Evolutionary conservation across 2,888 invertebrate species (phyloP).

Genomic region (Campopleginae sp.): DNA sequence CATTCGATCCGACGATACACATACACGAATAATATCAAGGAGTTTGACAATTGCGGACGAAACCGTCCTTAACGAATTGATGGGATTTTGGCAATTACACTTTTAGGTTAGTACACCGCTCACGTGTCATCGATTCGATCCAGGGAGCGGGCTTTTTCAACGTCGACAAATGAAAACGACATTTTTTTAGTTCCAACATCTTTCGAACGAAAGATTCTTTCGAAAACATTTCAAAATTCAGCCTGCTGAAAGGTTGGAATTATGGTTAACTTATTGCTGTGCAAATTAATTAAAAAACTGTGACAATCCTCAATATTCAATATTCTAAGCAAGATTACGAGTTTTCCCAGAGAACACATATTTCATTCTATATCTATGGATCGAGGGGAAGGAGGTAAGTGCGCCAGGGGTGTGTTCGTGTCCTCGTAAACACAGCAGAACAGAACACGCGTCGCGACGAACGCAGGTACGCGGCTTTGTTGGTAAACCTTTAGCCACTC

Average conservation of each 20-base stretch:
- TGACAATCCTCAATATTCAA: no score
- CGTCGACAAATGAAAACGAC: neutral
- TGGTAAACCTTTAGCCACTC: neutral
- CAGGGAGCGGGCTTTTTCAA: neutral
- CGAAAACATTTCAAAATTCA: neutral
- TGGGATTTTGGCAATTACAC: neutral
- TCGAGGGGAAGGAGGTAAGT: no score
- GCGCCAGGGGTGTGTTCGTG: no score
- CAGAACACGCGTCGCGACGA: no score
- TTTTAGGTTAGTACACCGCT: conserved; percentile 15
- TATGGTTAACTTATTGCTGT: neutral
- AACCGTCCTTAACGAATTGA: neutral
- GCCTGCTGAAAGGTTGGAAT: neutral
- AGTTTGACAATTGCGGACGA: conserved; percentile 35
- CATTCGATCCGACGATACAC: conserved; percentile 23
- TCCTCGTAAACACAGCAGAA: no score
- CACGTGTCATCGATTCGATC: conserved; percentile 1
- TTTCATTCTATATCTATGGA: neutral
- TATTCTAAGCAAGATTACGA: neutral
- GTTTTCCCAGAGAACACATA: neutral
- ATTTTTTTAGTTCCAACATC: no score
- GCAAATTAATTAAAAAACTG: neutral
- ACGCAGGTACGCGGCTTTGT: neutral
- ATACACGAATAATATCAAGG: no score
- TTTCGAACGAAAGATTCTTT: neutral